Evolutionary conservation across 2,113 vertebrate species (phyloP), one percentile per base, ranked within the genome.

Genomic region (Tragelaphus scriptus): DNA sequence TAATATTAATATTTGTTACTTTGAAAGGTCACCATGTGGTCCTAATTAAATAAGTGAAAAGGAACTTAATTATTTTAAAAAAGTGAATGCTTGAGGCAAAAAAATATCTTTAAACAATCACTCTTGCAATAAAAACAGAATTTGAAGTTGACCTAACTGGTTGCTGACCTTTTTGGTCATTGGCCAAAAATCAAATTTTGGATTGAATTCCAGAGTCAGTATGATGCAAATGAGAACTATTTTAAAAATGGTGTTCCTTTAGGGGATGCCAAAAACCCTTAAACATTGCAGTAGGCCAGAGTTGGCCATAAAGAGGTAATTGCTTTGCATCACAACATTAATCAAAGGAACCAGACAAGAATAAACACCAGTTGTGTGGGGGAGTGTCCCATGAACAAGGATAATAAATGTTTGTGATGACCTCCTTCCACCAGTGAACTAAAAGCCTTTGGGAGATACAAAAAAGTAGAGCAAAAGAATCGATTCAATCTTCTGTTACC

Each of bases 11-110:
- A 49, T 97, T 97, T 98, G 47, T 97, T 97, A 85, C 87, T 97
- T 97, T 95, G 91, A 98, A 98, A 98, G 97, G 93, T 82, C 91
- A 98, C 88, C 90, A 97, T 98, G 96, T 98, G 93, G 91, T 93
- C 96, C 23, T 36, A 82, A 30, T 79, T 95, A 97, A 94, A 95
- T 97, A 88, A 59, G 4, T 65, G 17, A 96, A 96, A 95, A 58
- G 51, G 10, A 82, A 63, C 32, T 96, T 90, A 58, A 90, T 82
- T 94, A 94, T 82, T 88, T 61, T 28, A 88, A 96, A 96, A 21
- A 1, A 55, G 32, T 93, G 56, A 86, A 15, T 59, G 61, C 36
- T 93, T 65, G 9, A 97, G 97, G 94, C 82, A n/a, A 94, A 97
- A 30, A 98, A 97, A 55, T 15, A 1, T 88, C 97, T 97, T 75